phyloP scores from a whole-genome alignment of 2,888 invertebrate species.

The Hofmannophila pseudospretella region DNA sequence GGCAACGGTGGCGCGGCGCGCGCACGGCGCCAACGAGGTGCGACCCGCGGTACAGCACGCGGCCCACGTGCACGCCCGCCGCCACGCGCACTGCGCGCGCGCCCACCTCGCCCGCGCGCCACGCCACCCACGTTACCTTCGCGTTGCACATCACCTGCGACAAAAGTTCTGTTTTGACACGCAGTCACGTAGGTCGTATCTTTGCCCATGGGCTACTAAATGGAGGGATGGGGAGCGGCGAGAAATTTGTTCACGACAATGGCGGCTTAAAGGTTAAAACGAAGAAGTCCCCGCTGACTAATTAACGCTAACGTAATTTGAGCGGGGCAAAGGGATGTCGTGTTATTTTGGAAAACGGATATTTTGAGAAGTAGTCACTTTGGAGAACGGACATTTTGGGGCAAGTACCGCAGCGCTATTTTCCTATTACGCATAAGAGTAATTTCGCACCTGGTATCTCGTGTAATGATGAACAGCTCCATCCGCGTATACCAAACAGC shows the following conservation, averaged over 20 bases:
- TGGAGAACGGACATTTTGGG: too few species aligned
- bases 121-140: slow-evolving; percentile 44
- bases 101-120: slow-evolving; percentile 38
- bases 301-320: too few species aligned
- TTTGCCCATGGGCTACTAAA: not conserved
- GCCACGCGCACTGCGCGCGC: slow-evolving; percentile 41
- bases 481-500: slow-evolving; percentile 54
- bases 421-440: too few species aligned
- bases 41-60: slow-evolving; percentile 44
- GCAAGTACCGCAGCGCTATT: too few species aligned
- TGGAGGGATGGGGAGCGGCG: too few species aligned
- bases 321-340: too few species aligned
- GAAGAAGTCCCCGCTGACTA: too few species aligned
- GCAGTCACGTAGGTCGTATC: not conserved
- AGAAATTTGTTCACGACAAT: too few species aligned
- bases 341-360: too few species aligned
- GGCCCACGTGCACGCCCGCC: slow-evolving; percentile 38
- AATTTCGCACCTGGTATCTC: slow-evolving; percentile 58
- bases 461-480: slow-evolving; percentile 49
- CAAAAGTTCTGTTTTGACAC: not conserved
- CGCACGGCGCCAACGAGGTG: slow-evolving; percentile 43
- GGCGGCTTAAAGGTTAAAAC: too few species aligned
- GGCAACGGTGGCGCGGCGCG: slow-evolving; percentile 42
- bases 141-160: slow-evolving; percentile 63
- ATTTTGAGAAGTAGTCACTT: too few species aligned